Conservation (phyloP, 1,140 invertebrate genomes). For the Drosophila malerkotliana region DNA sequence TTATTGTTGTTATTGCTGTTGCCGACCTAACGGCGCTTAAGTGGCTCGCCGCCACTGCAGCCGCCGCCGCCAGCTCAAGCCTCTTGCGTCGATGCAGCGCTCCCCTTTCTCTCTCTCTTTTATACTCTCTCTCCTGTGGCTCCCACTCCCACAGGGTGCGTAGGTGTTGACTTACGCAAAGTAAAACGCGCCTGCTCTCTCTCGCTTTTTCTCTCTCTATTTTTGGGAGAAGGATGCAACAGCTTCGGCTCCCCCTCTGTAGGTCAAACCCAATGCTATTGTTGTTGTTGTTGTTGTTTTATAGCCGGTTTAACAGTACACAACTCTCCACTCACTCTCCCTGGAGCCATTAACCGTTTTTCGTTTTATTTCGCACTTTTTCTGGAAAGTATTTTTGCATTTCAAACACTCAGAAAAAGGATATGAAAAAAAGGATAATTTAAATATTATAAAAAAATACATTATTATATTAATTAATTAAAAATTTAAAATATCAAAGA, state of each 20-base stretch:
- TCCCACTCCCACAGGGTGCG: constrained; percentile 15
- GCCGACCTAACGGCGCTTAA: constrained; percentile 44
- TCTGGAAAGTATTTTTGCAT: constrained; percentile 27
- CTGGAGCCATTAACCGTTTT: constrained; percentile 12
- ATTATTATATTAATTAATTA: no score
- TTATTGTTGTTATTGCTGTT: constrained; percentile 29
- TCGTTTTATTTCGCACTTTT: constrained; percentile 20
- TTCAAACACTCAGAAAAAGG: constrained; percentile 25
- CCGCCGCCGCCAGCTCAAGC: constrained; percentile 19
- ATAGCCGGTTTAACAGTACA: constrained; percentile 25
- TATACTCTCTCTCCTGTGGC: constrained; percentile 1
- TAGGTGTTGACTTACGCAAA: constrained; percentile 36
- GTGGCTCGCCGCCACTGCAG: constrained; percentile 32
- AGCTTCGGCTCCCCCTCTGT: constrained; percentile 14
- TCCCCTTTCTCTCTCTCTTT: constrained; percentile 2
- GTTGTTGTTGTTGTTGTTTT: constrained; percentile 13
- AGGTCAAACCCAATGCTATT: not conserved
- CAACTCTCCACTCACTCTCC: constrained; percentile 1
- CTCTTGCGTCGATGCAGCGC: constrained; percentile 54
- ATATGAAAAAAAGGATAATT: no score
- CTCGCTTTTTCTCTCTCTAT: not conserved
- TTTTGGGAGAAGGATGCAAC: constrained; percentile 45
- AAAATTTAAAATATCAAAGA: no score
- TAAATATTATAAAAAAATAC: no score
- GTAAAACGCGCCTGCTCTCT: constrained; percentile 38